Conservation (phyloP, 2,113 vertebrate genomes). For the Lepus americanus region DNA sequence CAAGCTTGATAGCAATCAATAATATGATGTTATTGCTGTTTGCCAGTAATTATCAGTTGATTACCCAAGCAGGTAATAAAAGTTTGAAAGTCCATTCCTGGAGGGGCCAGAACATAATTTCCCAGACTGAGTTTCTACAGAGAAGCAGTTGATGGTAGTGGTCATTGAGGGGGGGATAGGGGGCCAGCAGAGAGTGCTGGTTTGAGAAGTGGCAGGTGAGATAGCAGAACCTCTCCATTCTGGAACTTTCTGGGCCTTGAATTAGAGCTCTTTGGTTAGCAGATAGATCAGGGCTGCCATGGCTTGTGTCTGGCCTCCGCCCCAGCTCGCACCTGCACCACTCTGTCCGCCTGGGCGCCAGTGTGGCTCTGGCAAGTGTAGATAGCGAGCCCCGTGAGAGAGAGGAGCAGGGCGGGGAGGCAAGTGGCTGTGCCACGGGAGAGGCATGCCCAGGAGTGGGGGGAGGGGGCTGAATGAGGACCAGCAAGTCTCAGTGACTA, state of each 20-base stretch:
- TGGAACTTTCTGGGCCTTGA: constrained; percentile 8
- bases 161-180: neutral
- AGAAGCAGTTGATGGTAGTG: neutral
- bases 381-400: neutral
- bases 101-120: neutral
- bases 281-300: neutral
- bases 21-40: neutral
- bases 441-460: neutral
- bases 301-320: neutral
- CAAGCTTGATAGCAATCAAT: neutral
- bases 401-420: neutral
- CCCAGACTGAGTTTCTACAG: neutral
- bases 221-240: neutral
- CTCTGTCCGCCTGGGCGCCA: neutral
- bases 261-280: neutral
- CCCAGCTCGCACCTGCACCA: neutral
- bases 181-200: neutral
- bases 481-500: neutral
- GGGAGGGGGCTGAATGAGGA: neutral
- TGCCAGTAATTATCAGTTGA: neutral
- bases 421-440: neutral
- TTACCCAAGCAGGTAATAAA: neutral
- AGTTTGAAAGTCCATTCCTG: neutral
- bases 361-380: neutral
- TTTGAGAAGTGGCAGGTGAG: neutral